Evolutionary conservation across 2,797 vertebrate species (phyloP).

Genomic region (Macropus fuliginosus): DNA sequence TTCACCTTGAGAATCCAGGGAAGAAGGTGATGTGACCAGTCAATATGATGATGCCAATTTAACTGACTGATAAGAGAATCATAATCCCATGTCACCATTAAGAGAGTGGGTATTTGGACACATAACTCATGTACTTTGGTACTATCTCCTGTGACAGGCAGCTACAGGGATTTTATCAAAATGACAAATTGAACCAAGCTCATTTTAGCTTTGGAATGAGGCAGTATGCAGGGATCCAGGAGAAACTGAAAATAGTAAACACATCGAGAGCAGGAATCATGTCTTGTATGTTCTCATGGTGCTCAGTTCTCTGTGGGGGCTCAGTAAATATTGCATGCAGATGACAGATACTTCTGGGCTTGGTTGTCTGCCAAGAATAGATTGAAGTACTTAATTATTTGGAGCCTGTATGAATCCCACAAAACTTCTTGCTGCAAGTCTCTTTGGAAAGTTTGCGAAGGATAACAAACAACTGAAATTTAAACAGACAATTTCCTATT

Average conservation of each 20-base stretch:
- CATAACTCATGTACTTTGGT: neutral
- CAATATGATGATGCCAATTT: neutral
- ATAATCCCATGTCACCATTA: neutral
- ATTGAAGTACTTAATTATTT: neutral
- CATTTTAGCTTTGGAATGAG: conserved; percentile 1
- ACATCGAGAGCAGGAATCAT: neutral
- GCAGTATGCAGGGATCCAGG: neutral
- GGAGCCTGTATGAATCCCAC: neutral
- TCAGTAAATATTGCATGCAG: neutral
- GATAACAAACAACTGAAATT: neutral
- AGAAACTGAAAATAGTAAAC: neutral
- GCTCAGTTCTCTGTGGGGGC: neutral
- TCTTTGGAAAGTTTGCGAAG: neutral
- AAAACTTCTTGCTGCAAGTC: neutral
- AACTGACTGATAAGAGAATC: neutral
- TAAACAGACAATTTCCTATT: neutral
- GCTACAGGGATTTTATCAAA: conserved; percentile 24
- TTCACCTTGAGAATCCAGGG: neutral
- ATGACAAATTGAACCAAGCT: neutral
- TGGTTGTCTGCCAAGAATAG: neutral
- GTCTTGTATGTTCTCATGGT: neutral
- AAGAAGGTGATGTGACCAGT: neutral
- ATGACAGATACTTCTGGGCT: neutral
- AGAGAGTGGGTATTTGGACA: neutral
- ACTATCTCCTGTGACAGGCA: neutral